Percentiles rank a stretch among this genome's conserved stretches.
phyloP scores from a whole-genome alignment of 2,888 invertebrate genomes.

The Pammene fasciana region DNA sequence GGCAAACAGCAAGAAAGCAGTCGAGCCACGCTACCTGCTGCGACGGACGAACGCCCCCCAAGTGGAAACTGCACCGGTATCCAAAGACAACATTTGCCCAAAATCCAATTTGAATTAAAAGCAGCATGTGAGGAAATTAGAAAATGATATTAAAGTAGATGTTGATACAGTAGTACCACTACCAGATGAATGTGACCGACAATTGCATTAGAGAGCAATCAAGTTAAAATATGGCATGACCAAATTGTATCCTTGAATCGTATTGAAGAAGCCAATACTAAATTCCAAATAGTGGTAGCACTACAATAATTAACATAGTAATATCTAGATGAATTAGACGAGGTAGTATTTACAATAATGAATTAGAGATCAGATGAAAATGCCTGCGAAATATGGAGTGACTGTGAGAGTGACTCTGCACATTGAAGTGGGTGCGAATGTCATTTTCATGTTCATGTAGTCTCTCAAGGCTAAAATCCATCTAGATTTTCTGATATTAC shows the following conservation, averaged over 20 bases:
- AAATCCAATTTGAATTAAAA: slow-evolving; percentile 71
- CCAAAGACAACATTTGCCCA: slow-evolving; percentile 61
- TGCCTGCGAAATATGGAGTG: slow-evolving; percentile 75
- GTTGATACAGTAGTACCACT: slow-evolving; percentile 36
- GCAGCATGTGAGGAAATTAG: slow-evolving; percentile 81
- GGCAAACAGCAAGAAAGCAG: slow-evolving; percentile 86
- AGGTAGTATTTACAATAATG: slow-evolving; percentile 29
- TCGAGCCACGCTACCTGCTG: slow-evolving; percentile 92
- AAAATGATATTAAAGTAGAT: slow-evolving; percentile 59
- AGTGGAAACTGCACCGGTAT: slow-evolving; percentile 77
- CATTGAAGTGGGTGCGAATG: slow-evolving; percentile 76
- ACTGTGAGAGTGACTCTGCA: slow-evolving; percentile 70
- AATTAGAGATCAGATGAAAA: slow-evolving; percentile 60
- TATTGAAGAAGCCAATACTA: slow-evolving; percentile 19
- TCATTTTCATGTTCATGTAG: slow-evolving; percentile 78
- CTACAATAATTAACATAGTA: slow-evolving; percentile 19
- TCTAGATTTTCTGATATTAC: slow-evolving; percentile 58
- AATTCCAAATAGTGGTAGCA: slow-evolving; percentile 32
- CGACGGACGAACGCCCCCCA: slow-evolving; percentile 84
- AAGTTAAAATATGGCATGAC: slow-evolving; percentile 7
- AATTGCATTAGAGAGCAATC: slow-evolving; percentile 3
- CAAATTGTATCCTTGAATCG: background rate
- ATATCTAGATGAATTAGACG: slow-evolving; percentile 24
- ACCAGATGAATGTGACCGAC: slow-evolving; percentile 12
- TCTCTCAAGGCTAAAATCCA: slow-evolving; percentile 72